Percentiles rank a stretch among this genome's conserved stretches.
These are phyloP conservation scores for Fulica atra DNA, from an alignment of 2,113 vertebrate species.

Conservation along the genomic window DNA sequence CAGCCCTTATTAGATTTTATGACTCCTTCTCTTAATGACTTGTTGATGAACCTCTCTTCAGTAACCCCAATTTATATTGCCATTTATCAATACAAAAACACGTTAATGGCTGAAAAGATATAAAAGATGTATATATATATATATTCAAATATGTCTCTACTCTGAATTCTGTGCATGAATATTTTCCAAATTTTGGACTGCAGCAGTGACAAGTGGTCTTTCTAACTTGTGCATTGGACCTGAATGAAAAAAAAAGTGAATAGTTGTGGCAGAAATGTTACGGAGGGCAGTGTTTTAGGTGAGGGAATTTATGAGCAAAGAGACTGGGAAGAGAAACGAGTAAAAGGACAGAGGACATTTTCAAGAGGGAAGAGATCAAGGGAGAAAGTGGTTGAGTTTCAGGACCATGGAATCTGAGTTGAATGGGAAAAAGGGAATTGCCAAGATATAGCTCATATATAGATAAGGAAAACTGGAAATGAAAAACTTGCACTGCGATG, in stretches of 20 bases:
- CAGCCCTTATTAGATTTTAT: neutral
- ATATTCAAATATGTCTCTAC: neutral
- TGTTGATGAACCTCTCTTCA: neutral
- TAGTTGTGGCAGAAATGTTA: neutral
- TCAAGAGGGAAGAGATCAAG: neutral
- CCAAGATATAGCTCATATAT: neutral
- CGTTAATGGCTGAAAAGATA: neutral
- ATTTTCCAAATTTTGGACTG: neutral
- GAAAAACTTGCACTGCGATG: neutral
- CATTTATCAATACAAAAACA: neutral
- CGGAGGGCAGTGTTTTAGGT: neutral
- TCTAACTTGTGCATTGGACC: neutral
- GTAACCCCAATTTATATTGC: neutral
- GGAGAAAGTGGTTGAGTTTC: neutral
- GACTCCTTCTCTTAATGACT: neutral
- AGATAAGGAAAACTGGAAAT: neutral
- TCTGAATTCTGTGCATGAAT: neutral
- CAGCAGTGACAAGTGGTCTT: neutral
- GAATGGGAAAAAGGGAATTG: neutral
- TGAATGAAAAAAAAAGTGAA: neutral
- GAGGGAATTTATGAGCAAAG: neutral
- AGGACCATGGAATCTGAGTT: neutral
- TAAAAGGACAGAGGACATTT: neutral
- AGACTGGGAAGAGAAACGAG: neutral
- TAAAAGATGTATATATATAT: neutral